Percentiles rank a stretch among this genome's conserved stretches.
phyloP scores from a whole-genome alignment of 1,140 invertebrate genomes.

The Euwallacea similis region DNA sequence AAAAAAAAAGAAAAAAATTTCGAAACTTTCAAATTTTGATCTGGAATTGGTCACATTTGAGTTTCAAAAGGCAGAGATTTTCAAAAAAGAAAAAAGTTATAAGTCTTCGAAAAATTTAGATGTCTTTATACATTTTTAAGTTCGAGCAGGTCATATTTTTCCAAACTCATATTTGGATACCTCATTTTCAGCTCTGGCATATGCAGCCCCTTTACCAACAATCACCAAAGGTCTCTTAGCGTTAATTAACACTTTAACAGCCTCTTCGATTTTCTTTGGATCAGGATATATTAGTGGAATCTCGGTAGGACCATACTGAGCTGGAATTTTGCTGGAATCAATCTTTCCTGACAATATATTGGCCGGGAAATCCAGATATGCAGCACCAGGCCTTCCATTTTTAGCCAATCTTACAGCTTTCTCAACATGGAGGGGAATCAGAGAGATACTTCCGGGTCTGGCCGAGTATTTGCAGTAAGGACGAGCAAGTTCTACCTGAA shows the following conservation, averaged over 20 bases:
- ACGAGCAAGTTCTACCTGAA: conserved; percentile 75
- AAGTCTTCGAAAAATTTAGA: no score
- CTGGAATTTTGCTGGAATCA: conserved; percentile 53
- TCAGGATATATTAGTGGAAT: conserved; percentile 73
- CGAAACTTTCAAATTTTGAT: no score
- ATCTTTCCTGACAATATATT: conserved; percentile 62
- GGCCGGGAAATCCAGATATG: conserved; percentile 89
- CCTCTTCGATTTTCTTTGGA: conserved; percentile 64
- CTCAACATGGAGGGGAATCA: conserved; percentile 91
- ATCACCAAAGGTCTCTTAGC: conserved; percentile 86
- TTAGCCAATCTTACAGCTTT: conserved; percentile 83
- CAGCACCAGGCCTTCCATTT: conserved; percentile 85
- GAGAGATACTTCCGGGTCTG: conserved; percentile 74
- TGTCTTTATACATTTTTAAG: no score
- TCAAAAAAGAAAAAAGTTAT: no score
- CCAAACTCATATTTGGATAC: conserved; percentile 52
- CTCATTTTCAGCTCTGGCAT: conserved; percentile 73
- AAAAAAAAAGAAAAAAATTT: no score
- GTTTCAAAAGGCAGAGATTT: no score
- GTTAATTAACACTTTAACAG: conserved; percentile 67
- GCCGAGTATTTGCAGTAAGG: conserved; percentile 90
- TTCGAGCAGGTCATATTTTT: background rate
- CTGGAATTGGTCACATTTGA: no score
- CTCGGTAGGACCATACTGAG: conserved; percentile 56
- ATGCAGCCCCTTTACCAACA: conserved; percentile 92